Percentiles rank a stretch among this genome's conserved stretches.
These are phyloP conservation scores for Mamestra configurata DNA, from an alignment of 1,140 invertebrate genomes.

Conservation along the genomic window DNA sequence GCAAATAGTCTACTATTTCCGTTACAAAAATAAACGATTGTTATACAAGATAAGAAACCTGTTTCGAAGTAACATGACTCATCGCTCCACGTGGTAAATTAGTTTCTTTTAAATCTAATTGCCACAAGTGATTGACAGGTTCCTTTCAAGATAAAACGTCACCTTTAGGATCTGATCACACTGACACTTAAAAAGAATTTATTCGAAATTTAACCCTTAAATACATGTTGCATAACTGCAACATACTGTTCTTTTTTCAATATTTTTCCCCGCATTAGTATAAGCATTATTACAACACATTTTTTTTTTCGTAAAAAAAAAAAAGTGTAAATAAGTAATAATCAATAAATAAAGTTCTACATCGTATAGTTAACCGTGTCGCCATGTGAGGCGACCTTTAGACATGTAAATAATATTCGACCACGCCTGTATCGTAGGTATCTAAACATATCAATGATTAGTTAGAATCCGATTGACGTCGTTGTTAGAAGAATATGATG, in stretches of 20 bases:
- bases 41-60: background rate
- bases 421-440: too few species aligned
- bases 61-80: background rate
- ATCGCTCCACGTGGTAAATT: background rate
- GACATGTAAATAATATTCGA: background rate
- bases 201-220: too few species aligned
- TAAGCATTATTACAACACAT: too few species aligned
- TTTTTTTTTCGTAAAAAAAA: too few species aligned
- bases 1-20: background rate
- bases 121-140: background rate
- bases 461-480: constrained; percentile 1
- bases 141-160: background rate
- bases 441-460: constrained; percentile 5
- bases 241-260: too few species aligned
- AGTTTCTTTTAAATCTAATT: background rate
- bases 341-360: too few species aligned
- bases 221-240: too few species aligned
- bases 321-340: too few species aligned
- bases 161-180: too few species aligned
- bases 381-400: background rate
- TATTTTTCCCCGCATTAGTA: too few species aligned
- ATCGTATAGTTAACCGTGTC: too few species aligned
- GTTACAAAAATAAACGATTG: background rate
- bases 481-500: background rate
- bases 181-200: too few species aligned